A percentile compares a stretch with the other conserved stretches of the same genome.
These are phyloP conservation scores for Eumeta japonica DNA, from an alignment of 1,140 invertebrate genomes.

Conservation along the genomic window DNA sequence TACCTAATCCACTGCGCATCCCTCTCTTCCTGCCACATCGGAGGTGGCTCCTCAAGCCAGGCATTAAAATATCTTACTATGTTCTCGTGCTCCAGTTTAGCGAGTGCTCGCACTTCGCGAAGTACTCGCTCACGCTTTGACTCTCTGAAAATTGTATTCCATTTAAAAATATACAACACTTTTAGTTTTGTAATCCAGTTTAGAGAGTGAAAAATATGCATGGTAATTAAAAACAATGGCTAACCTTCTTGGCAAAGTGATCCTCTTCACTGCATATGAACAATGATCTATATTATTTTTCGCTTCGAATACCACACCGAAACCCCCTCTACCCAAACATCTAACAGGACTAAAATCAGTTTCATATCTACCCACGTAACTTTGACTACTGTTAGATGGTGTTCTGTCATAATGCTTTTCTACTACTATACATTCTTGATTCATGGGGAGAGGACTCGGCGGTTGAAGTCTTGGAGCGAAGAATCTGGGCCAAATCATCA, in stretches of 20 bases:
- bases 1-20: slow-evolving; percentile 66
- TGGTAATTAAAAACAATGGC: slow-evolving; percentile 9
- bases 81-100: slow-evolving; percentile 90
- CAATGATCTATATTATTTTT: slow-evolving; percentile 94
- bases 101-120: slow-evolving; percentile 90
- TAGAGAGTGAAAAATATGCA: no score
- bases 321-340: slow-evolving; percentile 90
- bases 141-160: slow-evolving; percentile 58
- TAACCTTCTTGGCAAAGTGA: slow-evolving; percentile 81
- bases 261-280: slow-evolving; percentile 93
- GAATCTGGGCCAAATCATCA: slow-evolving; percentile 46
- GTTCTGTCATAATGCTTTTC: slow-evolving; percentile 46
- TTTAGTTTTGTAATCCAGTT: no score
- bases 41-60: slow-evolving; percentile 89
- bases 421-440: slow-evolving; percentile 30
- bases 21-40: slow-evolving; percentile 80
- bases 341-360: slow-evolving; percentile 83
- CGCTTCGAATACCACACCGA: slow-evolving; percentile 95
- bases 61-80: slow-evolving; percentile 94
- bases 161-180: no score
- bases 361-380: slow-evolving; percentile 73
- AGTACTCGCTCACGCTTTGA: slow-evolving; percentile 82
- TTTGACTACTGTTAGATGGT: slow-evolving; percentile 20
- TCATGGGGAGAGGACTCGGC: slow-evolving; percentile 18
- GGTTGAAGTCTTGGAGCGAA: slow-evolving; percentile 26